Evolutionary conservation across 2,888 invertebrate genomes (phyloP).

Genomic region (Drosophila kanekoi): DNA sequence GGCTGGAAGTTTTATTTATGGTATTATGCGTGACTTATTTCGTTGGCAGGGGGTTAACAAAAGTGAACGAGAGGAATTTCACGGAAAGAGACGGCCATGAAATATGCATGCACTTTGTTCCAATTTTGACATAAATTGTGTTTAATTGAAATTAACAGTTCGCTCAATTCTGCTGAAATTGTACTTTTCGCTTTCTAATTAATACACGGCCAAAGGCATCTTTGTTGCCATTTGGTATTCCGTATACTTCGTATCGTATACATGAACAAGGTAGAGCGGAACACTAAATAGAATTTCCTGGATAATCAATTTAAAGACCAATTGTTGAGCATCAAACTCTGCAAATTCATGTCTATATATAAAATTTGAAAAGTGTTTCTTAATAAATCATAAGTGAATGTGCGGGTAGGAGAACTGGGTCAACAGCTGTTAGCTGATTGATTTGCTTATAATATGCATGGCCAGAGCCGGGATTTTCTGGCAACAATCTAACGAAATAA

Average conservation of each 20-base stretch:
- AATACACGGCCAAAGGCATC: constrained; percentile 3
- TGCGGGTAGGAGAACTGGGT: neutral
- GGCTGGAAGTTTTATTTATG: constrained; percentile 70
- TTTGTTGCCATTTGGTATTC: neutral
- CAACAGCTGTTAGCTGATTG: constrained; percentile 70
- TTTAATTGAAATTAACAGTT: constrained; percentile 73
- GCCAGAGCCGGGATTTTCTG: constrained; percentile 32
- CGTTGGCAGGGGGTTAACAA: neutral
- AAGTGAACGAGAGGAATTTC: neutral
- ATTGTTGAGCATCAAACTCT: constrained; percentile 19
- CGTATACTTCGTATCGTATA: constrained; percentile 21
- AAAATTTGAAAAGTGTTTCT: constrained; percentile 47
- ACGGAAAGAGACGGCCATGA: constrained; percentile 41
- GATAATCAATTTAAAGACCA: constrained; percentile 63
- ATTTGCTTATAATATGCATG: constrained; percentile 69
- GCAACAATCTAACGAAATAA: constrained; percentile 32
- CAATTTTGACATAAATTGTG: constrained; percentile 63
- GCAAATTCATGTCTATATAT: constrained; percentile 28
- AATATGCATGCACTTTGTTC: constrained; percentile 64
- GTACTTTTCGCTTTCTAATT: neutral
- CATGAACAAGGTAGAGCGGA: constrained; percentile 38
- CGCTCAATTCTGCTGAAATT: constrained; percentile 12
- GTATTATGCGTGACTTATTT: constrained; percentile 48
- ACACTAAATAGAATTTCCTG: constrained; percentile 42
- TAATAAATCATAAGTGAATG: constrained; percentile 63